Base-by-base conservation (phyloP, 2,888 invertebrate genomes). In the Drosophila multiciliata region DNA sequence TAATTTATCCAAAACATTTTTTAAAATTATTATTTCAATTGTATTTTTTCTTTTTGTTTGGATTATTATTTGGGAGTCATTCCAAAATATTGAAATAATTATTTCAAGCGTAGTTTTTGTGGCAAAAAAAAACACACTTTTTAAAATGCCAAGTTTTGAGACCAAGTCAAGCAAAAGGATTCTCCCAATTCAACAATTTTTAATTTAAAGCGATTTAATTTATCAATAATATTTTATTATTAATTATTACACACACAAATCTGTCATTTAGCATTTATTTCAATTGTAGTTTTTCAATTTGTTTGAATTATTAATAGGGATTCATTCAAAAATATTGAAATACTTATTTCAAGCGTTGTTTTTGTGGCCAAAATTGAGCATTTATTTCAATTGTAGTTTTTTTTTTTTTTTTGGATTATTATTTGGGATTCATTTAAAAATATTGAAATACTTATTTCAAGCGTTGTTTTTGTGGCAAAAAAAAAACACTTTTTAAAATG, bases 261-360 rank as follows among this genome's bases (percentile, higher is more conserved):
- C 17, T 36, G 17, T 9, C 53, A 53, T 36, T 54, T n/a, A 23
- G 35, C 23, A 17, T 15, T 17, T 35, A 36, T 36, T 23, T 36
- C 11, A n/a, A 12, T 54, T 54, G 26, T 54, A n/a, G 54, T 26
- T 45, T 20, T 45, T 1, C 8, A 8, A 8, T 38, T 38, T 50
- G n/a, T 12, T 54, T 54, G 54, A 12, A 26, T 38, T 38, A 38
- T 60, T 48, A 23, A 35, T 29, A 36, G 29, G 58, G 20, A 63
- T 63, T 63, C 36, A 52, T 42, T 45, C 49, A 26, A 45, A 29
- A 66, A 60, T 55, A 58, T 38, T 53, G 33, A 65, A 65, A 65
- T 65, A 40, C 55, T 38, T 55, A 59, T 57, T 17, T 11, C n/a
- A n/a, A n/a, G 23, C 1, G 23, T 23, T 23, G 23, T 23, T 23